phyloP scores from a whole-genome alignment of 2,113 vertebrate genomes.

The Pollachius pollachius region DNA sequence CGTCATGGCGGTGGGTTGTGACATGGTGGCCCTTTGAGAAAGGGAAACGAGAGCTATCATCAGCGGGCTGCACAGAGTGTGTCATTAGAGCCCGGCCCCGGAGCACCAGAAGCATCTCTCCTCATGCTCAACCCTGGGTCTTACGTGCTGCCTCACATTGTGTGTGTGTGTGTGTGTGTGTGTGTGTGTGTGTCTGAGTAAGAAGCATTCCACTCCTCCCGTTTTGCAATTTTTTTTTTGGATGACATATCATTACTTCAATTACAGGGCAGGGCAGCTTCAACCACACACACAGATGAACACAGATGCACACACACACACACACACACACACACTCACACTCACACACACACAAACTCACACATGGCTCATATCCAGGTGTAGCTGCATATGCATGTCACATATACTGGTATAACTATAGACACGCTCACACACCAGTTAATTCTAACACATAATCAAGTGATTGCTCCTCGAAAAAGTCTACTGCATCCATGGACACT shows the following conservation, averaged over 20 bases:
- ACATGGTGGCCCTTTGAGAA: not conserved
- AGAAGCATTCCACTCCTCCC: constrained; percentile 62
- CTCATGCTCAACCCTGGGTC: constrained; percentile 46
- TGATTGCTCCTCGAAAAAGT: too few relatives aligned
- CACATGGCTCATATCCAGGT: not conserved
- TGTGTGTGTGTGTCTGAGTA: constrained; percentile 31
- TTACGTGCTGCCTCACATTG: constrained; percentile 39
- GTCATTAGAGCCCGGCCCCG: constrained; percentile 28
- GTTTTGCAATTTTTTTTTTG: constrained; percentile 48
- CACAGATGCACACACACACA: constrained; percentile 20
- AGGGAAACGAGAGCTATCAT: constrained; percentile 13
- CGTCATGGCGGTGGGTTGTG: too few relatives aligned
- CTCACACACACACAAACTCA: constrained; percentile 13
- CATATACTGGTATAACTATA: too few relatives aligned
- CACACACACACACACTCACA: constrained; percentile 9
- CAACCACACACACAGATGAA: constrained; percentile 23
- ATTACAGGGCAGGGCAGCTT: constrained; percentile 64
- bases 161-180: constrained; percentile 9
- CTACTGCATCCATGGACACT: not conserved
- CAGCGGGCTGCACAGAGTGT: not conserved
- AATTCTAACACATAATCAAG: too few relatives aligned
- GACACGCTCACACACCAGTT: too few relatives aligned
- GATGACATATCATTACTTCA: constrained; percentile 71
- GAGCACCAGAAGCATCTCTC: constrained; percentile 19
- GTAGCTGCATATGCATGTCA: not conserved